These are phyloP conservation scores for Epizoanthus fatuus DNA, from an alignment of 92 coral and sea anemone species.

Conservation along the genomic window DNA sequence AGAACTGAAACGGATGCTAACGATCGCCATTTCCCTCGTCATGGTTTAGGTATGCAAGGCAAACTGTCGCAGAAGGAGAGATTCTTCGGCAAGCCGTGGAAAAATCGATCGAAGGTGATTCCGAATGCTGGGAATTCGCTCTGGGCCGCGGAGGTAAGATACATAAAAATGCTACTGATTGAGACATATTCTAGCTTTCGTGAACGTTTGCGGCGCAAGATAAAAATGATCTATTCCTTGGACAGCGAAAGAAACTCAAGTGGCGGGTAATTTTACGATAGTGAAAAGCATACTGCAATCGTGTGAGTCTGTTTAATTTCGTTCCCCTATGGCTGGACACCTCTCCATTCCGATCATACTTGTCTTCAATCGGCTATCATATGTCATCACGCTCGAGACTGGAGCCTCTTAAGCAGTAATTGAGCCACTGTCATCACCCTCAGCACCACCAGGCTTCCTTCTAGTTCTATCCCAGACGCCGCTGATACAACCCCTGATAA, in stretches of 20 bases:
- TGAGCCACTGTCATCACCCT: slow-evolving; percentile 55
- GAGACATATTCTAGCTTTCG: background rate
- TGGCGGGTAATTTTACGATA: slow-evolving; percentile 49
- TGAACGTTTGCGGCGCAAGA: background rate
- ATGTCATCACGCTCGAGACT: slow-evolving; percentile 68
- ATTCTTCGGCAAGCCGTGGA: slow-evolving; percentile 96
- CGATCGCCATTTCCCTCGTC: slow-evolving; percentile 5
- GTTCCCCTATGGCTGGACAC: slow-evolving; percentile 6
- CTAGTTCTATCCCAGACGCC: slow-evolving; percentile 8
- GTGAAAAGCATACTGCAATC: slow-evolving; percentile 44
- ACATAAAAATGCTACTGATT: background rate
- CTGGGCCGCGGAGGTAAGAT: slow-evolving; percentile 94
- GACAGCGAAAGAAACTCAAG: slow-evolving; percentile 34
- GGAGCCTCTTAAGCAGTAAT: slow-evolving; percentile 33
- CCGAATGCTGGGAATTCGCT: slow-evolving; percentile 95
- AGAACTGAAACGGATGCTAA: slow-evolving; percentile 29
- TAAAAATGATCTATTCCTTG: background rate
- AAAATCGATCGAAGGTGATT: slow-evolving; percentile 92
- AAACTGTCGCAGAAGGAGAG: slow-evolving; percentile 86
- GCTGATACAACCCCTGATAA: slow-evolving; percentile 51
- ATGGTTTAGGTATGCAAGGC: slow-evolving; percentile 82
- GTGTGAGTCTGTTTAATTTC: slow-evolving; percentile 41
- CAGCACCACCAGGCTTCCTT: slow-evolving; percentile 4
- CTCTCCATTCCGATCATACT: slow-evolving; percentile 72
- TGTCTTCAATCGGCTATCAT: slow-evolving; percentile 63